These are phyloP conservation scores for Cryptoprocta ferox DNA, from an alignment of 2,797 vertebrate species.

Conservation along the genomic window DNA sequence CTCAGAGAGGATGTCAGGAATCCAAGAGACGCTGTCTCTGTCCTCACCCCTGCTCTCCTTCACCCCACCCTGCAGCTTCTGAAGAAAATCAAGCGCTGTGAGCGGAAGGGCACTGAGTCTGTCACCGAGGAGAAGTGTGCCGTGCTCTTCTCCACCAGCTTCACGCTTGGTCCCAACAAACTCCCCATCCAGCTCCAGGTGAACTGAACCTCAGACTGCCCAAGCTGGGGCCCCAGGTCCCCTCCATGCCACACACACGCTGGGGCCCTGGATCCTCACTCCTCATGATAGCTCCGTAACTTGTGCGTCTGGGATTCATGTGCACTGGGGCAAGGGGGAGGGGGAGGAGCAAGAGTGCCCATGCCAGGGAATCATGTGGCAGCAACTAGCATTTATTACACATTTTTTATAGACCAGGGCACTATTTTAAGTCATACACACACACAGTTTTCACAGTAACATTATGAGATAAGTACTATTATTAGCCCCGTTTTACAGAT, in stretches of 20 bases:
- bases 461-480: not conserved
- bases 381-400: not conserved
- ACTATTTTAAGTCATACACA: not conserved
- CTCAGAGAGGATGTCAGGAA: accelerated
- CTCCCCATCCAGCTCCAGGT: slow-evolving; percentile 92
- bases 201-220: not conserved
- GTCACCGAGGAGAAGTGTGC: slow-evolving; percentile 99
- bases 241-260: not conserved
- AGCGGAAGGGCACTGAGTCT: slow-evolving; percentile 96
- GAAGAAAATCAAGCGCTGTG: slow-evolving; percentile 97
- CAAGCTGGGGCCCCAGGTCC: not conserved
- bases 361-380: not conserved
- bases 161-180: slow-evolving; percentile 90
- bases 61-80: slow-evolving; percentile 89
- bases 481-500: not conserved
- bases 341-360: not conserved
- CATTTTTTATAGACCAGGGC: not conserved
- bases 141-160: slow-evolving; percentile 92
- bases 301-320: not conserved
- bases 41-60: not conserved
- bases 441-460: not conserved
- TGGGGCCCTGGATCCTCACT: not conserved
- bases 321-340: not conserved
- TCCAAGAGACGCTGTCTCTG: not conserved
- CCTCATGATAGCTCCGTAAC: not conserved